These are phyloP conservation scores for Habrosyne pyritoides DNA, from an alignment of 2,888 invertebrate genomes.

Conservation along the genomic window DNA sequence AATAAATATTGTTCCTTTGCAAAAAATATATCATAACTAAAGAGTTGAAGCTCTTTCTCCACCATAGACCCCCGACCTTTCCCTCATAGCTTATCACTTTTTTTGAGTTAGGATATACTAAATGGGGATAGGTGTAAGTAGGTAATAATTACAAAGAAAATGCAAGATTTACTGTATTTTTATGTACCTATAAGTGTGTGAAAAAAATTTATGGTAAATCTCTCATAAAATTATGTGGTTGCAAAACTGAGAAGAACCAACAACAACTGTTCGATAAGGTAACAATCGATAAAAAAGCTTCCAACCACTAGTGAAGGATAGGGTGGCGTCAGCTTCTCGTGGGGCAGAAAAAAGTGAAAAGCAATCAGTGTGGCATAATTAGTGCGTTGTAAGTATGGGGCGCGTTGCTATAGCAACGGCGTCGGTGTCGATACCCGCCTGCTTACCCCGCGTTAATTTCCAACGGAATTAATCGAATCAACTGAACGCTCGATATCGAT, in stretches of 20 bases:
- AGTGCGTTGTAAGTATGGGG: constrained; percentile 83
- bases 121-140: background rate
- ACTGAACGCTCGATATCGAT: constrained; percentile 69
- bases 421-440: constrained; percentile 73
- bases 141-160: background rate
- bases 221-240: too few species aligned
- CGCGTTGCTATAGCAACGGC: constrained; percentile 76
- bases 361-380: constrained; percentile 84
- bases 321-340: constrained; percentile 80
- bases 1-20: too few species aligned
- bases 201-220: too few species aligned
- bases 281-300: constrained; percentile 56
- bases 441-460: constrained; percentile 81
- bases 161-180: background rate
- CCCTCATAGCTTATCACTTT: too few species aligned
- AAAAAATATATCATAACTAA: too few species aligned
- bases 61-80: too few species aligned
- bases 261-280: constrained; percentile 36
- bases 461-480: constrained; percentile 80
- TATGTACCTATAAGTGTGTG: too few species aligned
- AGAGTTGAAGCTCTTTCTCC: too few species aligned
- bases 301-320: constrained; percentile 65
- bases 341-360: constrained; percentile 81
- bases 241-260: background rate
- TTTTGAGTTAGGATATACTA: too few species aligned